phyloP scores from a whole-genome alignment of 2,113 vertebrate genomes.

The Hirundichthys speculiger region DNA sequence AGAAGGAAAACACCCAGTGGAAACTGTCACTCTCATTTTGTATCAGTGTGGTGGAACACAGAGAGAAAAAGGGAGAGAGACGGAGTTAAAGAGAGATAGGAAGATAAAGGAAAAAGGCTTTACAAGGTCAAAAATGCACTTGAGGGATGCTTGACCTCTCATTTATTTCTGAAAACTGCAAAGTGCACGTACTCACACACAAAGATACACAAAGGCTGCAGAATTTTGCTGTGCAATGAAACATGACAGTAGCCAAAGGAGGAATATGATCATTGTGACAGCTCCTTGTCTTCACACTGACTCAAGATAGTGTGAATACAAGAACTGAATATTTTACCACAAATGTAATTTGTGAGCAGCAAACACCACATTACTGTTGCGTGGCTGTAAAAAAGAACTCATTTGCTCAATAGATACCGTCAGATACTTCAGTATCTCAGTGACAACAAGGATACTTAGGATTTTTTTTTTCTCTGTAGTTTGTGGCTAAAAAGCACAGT shows the following conservation, averaged over 20 bases:
- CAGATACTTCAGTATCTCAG: slow-evolving; percentile 4
- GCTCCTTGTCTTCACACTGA: slow-evolving; percentile 28
- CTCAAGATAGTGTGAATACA: slow-evolving; percentile 21
- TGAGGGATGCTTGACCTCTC: slow-evolving; percentile 54
- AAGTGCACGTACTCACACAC: slow-evolving; percentile 16
- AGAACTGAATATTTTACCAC: slow-evolving; percentile 34
- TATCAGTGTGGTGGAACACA: slow-evolving; percentile 36
- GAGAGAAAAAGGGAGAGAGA: slow-evolving; percentile 52
- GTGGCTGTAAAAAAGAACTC: slow-evolving; percentile 19
- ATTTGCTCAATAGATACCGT: slow-evolving; percentile 11
- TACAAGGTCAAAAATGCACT: slow-evolving; percentile 67
- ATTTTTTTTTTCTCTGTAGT: not conserved
- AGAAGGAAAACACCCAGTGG: slow-evolving; percentile 51
- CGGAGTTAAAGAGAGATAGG: slow-evolving; percentile 27
- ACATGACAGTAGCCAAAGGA: slow-evolving; percentile 59
- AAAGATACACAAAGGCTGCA: slow-evolving; percentile 23
- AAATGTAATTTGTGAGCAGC: slow-evolving; percentile 21
- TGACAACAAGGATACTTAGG: slow-evolving; percentile 5
- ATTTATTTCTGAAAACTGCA: slow-evolving; percentile 26
- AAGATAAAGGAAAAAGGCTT: slow-evolving; percentile 35
- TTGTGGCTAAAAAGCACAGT: slow-evolving; percentile 16
- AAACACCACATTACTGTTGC: not conserved
- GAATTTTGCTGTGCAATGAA: slow-evolving; percentile 36
- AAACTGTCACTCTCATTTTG: slow-evolving; percentile 61
- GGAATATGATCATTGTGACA: slow-evolving; percentile 40